Conservation (phyloP, 2,797 vertebrate genomes). For the Gymnoscopelus braueri region DNA sequence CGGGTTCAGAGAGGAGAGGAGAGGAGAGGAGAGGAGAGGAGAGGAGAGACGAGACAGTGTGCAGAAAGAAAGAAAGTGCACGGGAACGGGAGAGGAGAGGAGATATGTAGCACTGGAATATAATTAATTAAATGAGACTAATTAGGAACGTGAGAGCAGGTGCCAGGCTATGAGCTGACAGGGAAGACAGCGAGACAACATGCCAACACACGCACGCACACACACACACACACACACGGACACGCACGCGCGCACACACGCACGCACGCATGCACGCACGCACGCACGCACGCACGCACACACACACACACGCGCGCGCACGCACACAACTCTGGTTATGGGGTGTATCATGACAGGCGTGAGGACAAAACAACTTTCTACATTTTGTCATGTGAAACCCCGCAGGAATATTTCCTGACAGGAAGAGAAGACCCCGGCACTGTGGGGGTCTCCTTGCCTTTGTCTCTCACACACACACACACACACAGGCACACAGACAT, state of each 20-base stretch:
- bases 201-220: constrained; percentile 67
- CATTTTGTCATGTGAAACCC: constrained; percentile 91
- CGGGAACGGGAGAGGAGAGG: constrained; percentile 65
- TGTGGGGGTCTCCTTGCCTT: constrained; percentile 87
- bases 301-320: constrained; percentile 41
- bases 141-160: constrained; percentile 85
- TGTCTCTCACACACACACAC: constrained; percentile 72
- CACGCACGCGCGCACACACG: constrained; percentile 28
- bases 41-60: not conserved
- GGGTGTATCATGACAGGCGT: constrained; percentile 89
- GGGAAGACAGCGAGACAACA: constrained; percentile 88
- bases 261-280: constrained; percentile 67
- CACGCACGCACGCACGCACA: constrained; percentile 26
- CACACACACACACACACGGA: constrained; percentile 50
- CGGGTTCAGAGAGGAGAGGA: constrained; percentile 11
- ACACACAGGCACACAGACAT: constrained; percentile 68
- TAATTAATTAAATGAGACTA: constrained; percentile 86
- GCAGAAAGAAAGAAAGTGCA: constrained; percentile 43
- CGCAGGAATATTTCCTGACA: constrained; percentile 89
- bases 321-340: constrained; percentile 81
- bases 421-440: constrained; percentile 87
- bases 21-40: constrained; percentile 40
- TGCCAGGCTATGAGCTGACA: constrained; percentile 86
- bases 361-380: constrained; percentile 91
- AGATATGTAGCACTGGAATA: constrained; percentile 76